Base-by-base conservation (phyloP, 2,113 vertebrate species). In the Phrynosoma platyrhinos region DNA sequence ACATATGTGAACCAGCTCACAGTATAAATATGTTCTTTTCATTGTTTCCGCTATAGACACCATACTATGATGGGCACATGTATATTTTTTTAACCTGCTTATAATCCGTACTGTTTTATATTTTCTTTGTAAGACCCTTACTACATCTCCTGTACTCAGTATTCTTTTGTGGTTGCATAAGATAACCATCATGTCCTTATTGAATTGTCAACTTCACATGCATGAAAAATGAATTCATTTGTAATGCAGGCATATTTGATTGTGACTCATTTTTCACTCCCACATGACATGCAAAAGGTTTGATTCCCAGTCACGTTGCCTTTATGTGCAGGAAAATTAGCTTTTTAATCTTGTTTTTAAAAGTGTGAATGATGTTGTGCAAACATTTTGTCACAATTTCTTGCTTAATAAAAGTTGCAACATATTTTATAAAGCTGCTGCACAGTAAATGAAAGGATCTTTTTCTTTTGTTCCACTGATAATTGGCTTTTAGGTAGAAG, bases 401-500 rank as follows among this genome's bases (percentile, higher is more conserved):
- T 20, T 13, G 9, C 42, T 58, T 77, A 62, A 66, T 85, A 53
- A 42, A 58, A 27, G 40, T 83, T 69, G 42, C 77, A 83, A 69
- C 36, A 21, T 40, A 16, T 32, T 23, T 83, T n/a, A 66, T 53
- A 55, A 74, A 79, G 76, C 78, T 76, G 32, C 23, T 25, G 47
- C 66, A 7, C n/a, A 53, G n/a, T 62, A 82, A 55, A 86, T 68
- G 58, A 42, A 86, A 42, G 62, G 88, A 69, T 77, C 82, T 79
- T 23, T 86, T 84, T 64, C 88, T 86, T 90, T 86, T 83, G 58
- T 86, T 82, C 75, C 12, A 32, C 27, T 52, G 77, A 79, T 82
- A 83, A 78, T 69, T 68, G 25, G 75, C 79, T 79, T 25, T 36
- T 58, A 86, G 36, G 20, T 75, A 80, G 16, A 79, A 78, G 58